Evolutionary conservation across 2,888 invertebrate genomes (phyloP), one percentile per base, ranked within the genome.

Genomic region (Oscheius myriophilus): DNA sequence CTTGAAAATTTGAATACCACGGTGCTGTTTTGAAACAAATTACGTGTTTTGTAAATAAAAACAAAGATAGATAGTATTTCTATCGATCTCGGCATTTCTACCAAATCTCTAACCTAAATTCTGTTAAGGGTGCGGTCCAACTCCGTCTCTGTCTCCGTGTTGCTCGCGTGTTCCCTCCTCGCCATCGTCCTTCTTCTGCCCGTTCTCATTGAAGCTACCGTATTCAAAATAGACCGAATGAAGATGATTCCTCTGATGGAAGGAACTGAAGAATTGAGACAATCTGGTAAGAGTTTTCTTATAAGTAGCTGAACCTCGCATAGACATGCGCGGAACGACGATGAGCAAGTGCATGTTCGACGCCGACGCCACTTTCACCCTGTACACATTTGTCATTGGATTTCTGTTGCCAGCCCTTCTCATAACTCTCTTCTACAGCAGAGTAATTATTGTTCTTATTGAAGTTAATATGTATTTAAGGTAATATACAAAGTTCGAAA

Each of bases 311-410:
- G 18, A 57, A 58, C 2, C 1, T 2, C 14, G 39, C 65, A 33
- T 65, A 73, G 80, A 81, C 42, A 57, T 70, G 7, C 75, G 71
- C 16, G 81, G 79, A 25, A 72, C 76, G 1, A 78, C 78, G 2
- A 76, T 84, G 53, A 62, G 74, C 26, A 85, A 85, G 63, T 85
- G 85, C 58, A 76, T 82, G 58, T 85, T 85, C 63, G 85, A 85
- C 46, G 75, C 83, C 12, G 82, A 84, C 21, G 67, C 78, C 45
- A 71, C 72, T 1, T 85, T 85, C 68, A 83, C 82, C 51, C 57
- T 84, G 26, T 84, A 84, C 76, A 85, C 84, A 2, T 85, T 85
- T 68, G 65, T 76, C 39, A 76, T 82, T 42, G 85, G 85, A 42
- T 85, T 79, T 65, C 64, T 79, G 11, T 66, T 84, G 18, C 85